phyloP scores from a whole-genome alignment of 23 tunicate species.

The Ciona savignyi region DNA sequence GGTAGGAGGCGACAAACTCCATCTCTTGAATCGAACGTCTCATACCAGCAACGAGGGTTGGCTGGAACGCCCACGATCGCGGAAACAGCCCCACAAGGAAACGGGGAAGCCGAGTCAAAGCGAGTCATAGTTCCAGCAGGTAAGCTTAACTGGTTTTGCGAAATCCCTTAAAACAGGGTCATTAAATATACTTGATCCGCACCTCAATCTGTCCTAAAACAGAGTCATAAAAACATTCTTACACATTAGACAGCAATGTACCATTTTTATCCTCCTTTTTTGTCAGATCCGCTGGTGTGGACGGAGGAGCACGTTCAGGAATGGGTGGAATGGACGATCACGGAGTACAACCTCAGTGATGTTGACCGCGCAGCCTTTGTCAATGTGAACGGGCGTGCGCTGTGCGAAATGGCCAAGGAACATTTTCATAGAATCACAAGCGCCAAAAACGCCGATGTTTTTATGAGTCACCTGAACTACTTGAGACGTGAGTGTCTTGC shows the following conservation, averaged over 20 bases:
- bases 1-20: conserved; percentile 14
- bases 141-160: no score
- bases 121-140: conserved; percentile 94
- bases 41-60: conserved; percentile 5
- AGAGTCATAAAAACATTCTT: no score
- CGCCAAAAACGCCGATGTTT: conserved; percentile 65
- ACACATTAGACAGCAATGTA: no score
- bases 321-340: conserved; percentile 93
- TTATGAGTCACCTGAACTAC: conserved; percentile 80
- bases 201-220: no score
- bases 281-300: conserved; percentile 84
- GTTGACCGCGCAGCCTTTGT: conserved; percentile 45
- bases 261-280: no score
- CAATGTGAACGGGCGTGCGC: conserved; percentile 44
- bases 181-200: no score
- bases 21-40: conserved; percentile 11
- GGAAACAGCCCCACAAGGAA: conserved; percentile 8
- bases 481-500: conserved; percentile 59
- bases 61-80: neutral
- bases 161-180: no score
- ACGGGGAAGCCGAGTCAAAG: conserved; percentile 39
- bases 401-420: conserved; percentile 66
- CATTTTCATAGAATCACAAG: conserved; percentile 49
- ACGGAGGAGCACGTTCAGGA: conserved; percentile 67
- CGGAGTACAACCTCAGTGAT: conserved; percentile 62